Conservation (phyloP, 30 jellyfish, hydroid and myxozoan species). For the Euphysa ruthae region DNA sequence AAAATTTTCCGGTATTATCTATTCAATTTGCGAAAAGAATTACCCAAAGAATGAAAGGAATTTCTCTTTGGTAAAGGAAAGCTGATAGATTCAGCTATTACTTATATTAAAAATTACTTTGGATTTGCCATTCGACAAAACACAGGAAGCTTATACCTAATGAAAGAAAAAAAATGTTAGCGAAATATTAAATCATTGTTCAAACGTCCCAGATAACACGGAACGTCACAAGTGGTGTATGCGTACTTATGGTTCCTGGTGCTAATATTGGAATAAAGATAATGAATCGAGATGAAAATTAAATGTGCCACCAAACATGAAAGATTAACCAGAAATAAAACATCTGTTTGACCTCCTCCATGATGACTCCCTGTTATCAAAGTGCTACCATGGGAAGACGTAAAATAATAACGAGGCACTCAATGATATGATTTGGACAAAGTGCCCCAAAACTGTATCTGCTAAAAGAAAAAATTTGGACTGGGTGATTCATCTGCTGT, state of each 20-base stretch:
- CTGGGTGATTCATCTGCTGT: too few relatives aligned
- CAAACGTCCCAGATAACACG: background rate
- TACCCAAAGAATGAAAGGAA: constrained; percentile 1
- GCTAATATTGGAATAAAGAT: background rate
- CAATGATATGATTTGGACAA: background rate
- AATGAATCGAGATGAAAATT: background rate
- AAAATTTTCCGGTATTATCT: background rate
- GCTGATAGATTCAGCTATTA: constrained; percentile 6
- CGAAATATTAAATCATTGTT: background rate
- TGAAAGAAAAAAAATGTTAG: too few relatives aligned
- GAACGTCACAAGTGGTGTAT: background rate
- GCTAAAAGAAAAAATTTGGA: too few relatives aligned
- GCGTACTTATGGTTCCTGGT: constrained; percentile 2
- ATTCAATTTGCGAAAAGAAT: background rate
- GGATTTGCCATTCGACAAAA: constrained; percentile 13
- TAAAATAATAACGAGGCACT: background rate
- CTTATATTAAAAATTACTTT: background rate
- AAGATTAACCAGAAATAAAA: background rate
- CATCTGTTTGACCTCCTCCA: background rate
- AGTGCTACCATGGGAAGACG: background rate
- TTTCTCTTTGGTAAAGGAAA: constrained; percentile 1
- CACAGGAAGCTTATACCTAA: background rate
- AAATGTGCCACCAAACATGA: background rate
- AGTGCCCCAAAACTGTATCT: too few relatives aligned
- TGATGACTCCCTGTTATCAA: background rate